Base-by-base conservation (phyloP, 2,888 invertebrate species). In the Coenonympha arcania region DNA sequence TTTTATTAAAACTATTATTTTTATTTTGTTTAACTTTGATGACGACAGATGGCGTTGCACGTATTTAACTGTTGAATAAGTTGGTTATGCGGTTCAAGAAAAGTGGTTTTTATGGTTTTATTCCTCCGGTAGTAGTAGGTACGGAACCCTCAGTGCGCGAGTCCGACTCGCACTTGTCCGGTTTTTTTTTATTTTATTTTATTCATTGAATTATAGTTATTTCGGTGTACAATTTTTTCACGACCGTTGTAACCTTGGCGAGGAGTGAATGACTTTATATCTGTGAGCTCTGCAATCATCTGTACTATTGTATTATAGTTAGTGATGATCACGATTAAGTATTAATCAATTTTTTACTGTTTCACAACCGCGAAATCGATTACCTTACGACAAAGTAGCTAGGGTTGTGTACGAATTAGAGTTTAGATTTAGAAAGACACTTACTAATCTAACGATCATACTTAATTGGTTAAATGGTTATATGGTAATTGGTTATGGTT, bases 181-280 rank as follows among this genome's bases (percentile, higher is more conserved):
- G n/a, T 30, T 30, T 18, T 3, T 4, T n/a, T n/a, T n/a, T n/a
- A n/a, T n/a, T n/a, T 24, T 24, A 24, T 24, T 2, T 13, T 31
- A 13, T 13, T 5, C 9, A 13, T 41, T 26, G 8, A 15, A n/a
- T n/a, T n/a, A 13, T 13, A 5, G 11, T 30, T 18, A 6, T 16
- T 18, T 18, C 18, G 9, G 16, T 4, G 6, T 5, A 15, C 13
- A 15, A 31, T 6, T 34, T 33, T 22, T 45, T 20, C 6, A 8
- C 11, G 26, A 15, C 9, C 16, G 11, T 15, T n/a, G 6, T 22
- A 39, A 15, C 46, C 46, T 46, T 46, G 46, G 11, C 9, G 8
- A 28, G 15, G 30, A 37, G 37, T 46, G 46, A 46, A 46, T 46
- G 37, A 46, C 37, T 37, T n/a, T 30, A 6, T 37, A 39, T 37